phyloP scores from a whole-genome alignment of 2,888 invertebrate species.

The Leptothorax acervorum region DNA sequence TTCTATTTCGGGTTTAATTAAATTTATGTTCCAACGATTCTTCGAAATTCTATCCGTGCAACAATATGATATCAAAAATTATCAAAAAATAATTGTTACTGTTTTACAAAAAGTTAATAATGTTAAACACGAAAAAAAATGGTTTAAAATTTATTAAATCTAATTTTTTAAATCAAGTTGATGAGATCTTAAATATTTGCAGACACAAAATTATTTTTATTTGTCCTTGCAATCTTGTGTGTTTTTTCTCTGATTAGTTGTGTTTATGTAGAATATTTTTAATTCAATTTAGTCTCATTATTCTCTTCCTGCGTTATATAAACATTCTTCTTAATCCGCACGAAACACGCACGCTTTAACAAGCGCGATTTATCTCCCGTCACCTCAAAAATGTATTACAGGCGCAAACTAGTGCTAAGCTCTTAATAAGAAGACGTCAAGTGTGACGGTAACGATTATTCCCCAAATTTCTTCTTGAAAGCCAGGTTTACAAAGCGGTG shows the following conservation, averaged over 20 bases:
- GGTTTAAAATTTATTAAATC: background rate
- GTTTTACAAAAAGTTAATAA: background rate
- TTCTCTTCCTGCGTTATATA: background rate
- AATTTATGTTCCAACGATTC: background rate
- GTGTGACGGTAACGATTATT: slow-evolving; percentile 7
- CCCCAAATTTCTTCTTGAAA: background rate
- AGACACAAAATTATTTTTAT: background rate
- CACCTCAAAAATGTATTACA: slow-evolving; percentile 22
- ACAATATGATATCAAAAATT: background rate
- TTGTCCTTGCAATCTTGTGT: background rate
- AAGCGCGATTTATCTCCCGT: background rate
- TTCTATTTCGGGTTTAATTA: slow-evolving; percentile 1
- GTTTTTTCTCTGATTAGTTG: background rate
- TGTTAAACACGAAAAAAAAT: background rate
- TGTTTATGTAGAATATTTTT: background rate
- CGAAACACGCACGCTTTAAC: slow-evolving; percentile 22
- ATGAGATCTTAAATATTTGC: background rate
- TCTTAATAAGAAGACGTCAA: background rate
- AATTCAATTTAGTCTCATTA: slow-evolving; percentile 26
- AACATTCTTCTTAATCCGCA: slow-evolving; percentile 12
- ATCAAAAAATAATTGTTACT: background rate
- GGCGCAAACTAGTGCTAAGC: background rate
- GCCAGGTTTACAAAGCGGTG: background rate
- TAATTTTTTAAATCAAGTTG: background rate
- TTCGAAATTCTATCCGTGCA: background rate